phyloP scores from a whole-genome alignment of 2,113 vertebrate genomes.

The Probosciger aterrimus region DNA sequence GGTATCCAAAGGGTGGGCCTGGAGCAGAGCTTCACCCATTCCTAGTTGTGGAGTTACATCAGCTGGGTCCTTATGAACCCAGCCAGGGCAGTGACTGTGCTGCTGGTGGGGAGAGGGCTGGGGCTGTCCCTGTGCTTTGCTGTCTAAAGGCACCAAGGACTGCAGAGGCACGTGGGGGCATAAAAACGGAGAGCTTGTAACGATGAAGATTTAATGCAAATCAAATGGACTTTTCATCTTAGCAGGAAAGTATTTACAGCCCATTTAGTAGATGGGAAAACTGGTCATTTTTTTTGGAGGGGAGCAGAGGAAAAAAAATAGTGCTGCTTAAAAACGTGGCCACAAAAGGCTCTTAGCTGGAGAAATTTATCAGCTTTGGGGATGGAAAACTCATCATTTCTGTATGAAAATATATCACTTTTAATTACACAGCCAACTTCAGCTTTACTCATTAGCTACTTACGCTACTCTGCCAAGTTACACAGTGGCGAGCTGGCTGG shows the following conservation, averaged over 20 bases:
- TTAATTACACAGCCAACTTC: conserved; percentile 52
- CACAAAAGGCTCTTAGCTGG: conserved; percentile 43
- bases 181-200: neutral
- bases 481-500: conserved; percentile 31
- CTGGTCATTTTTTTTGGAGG: conserved; percentile 36
- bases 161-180: neutral
- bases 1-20: neutral
- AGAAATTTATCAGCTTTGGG: conserved; percentile 54
- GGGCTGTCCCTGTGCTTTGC: neutral
- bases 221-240: conserved; percentile 67
- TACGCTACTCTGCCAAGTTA: neutral
- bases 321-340: neutral
- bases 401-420: conserved; percentile 60
- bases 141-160: neutral
- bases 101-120: neutral
- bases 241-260: conserved; percentile 61
- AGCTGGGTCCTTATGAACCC: neutral
- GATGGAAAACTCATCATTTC: conserved; percentile 64
- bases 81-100: neutral
- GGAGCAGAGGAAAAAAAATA: neutral
- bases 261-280: conserved; percentile 61
- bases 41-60: neutral
- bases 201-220: conserved; percentile 67
- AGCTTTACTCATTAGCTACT: conserved; percentile 60
- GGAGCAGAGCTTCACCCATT: neutral